Conservation (phyloP, 2,888 invertebrate species). For the Mellilla xanthometata region DNA sequence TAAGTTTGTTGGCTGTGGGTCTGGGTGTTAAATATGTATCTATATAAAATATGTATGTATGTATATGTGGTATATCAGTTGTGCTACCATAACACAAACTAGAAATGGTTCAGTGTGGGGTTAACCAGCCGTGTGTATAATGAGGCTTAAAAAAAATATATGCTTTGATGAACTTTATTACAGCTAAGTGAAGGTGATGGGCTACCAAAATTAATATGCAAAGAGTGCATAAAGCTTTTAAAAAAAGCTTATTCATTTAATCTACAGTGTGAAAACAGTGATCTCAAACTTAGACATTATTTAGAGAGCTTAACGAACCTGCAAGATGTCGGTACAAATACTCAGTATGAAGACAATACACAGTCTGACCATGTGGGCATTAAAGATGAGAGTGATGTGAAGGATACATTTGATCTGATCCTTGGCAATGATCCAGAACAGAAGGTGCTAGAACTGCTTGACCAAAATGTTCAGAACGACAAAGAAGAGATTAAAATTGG, state of each 20-base stretch:
- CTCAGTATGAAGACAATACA: neutral
- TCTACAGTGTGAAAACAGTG: constrained; percentile 61
- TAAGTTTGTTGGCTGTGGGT: no score
- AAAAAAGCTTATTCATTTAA: constrained; percentile 64
- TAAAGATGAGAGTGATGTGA: constrained; percentile 19
- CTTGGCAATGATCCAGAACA: constrained; percentile 3
- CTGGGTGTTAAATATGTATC: no score
- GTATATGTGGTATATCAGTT: no score
- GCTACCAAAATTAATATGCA: constrained; percentile 65
- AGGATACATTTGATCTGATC: neutral
- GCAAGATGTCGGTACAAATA: neutral
- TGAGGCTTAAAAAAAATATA: no score
- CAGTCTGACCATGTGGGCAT: neutral
- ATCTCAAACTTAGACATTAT: constrained; percentile 47
- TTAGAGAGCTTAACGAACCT: constrained; percentile 32
- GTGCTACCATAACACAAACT: no score
- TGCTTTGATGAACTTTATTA: no score
- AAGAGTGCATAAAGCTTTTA: constrained; percentile 62
- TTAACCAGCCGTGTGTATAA: no score
- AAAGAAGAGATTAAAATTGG: constrained; percentile 49
- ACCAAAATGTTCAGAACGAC: constrained; percentile 30
- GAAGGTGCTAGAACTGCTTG: constrained; percentile 23
- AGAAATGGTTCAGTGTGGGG: no score
- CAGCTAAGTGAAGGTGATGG: constrained; percentile 48
- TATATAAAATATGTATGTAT: no score